These are phyloP conservation scores for Protomyctophum bolini DNA, from an alignment of 2,113 vertebrate species.

Conservation along the genomic window DNA sequence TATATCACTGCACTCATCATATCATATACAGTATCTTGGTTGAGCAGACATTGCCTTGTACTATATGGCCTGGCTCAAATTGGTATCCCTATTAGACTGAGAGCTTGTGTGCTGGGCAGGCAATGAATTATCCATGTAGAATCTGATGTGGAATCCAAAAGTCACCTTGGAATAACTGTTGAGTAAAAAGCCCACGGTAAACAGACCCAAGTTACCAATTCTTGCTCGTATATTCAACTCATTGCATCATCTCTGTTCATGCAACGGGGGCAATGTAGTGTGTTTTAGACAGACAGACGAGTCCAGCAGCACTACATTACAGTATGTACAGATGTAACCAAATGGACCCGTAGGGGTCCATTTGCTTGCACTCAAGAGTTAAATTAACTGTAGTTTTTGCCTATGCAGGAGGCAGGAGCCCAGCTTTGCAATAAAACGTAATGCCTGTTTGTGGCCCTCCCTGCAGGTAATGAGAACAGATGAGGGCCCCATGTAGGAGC, in stretches of 20 bases:
- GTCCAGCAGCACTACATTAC: conserved; percentile 56
- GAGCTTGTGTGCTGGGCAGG: conserved; percentile 64
- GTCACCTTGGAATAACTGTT: conserved; percentile 77
- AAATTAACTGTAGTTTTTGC: no score
- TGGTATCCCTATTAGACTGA: conserved; percentile 63
- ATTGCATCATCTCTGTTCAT: conserved; percentile 76
- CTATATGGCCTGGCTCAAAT: conserved; percentile 67
- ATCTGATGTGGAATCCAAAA: conserved; percentile 65
- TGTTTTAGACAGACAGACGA: conserved; percentile 61
- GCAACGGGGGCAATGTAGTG: conserved; percentile 65
- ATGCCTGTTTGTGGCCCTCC: conserved; percentile 70
- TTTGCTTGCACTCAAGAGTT: no score
- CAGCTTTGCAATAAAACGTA: conserved; percentile 71
- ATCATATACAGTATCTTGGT: conserved; percentile 29
- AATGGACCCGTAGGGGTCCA: no score
- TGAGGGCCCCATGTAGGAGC: conserved; percentile 59
- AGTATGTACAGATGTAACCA: no score
- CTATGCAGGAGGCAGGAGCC: conserved; percentile 61
- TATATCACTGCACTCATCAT: conserved; percentile 33
- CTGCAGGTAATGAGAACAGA: conserved; percentile 77
- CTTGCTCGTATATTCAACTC: conserved; percentile 74
- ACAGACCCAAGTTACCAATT: conserved; percentile 67
- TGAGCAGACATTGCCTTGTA: conserved; percentile 60
- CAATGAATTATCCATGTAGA: conserved; percentile 73
- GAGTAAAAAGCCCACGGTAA: conserved; percentile 60